phyloP scores from a whole-genome alignment of 2,888 invertebrate species.

The Hemithea aestivaria region DNA sequence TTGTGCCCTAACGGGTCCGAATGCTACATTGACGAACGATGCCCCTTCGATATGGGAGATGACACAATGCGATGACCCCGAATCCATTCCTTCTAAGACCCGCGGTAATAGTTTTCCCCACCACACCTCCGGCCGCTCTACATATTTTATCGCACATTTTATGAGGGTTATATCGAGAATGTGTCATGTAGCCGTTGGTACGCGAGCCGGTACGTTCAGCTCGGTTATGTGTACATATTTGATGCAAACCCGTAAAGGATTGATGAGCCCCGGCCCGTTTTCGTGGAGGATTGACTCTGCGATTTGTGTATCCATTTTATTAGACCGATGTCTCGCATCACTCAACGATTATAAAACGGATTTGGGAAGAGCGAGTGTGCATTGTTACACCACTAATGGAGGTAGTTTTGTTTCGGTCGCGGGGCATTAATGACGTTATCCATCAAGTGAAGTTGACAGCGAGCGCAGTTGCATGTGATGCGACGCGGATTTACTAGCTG shows the following conservation, averaged over 20 bases:
- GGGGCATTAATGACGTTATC: conserved; percentile 63
- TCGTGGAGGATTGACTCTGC: conserved; percentile 43
- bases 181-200: conserved; percentile 56
- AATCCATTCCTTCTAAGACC: conserved; percentile 57
- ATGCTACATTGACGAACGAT: conserved; percentile 57
- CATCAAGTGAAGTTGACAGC: conserved; percentile 61
- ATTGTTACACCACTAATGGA: conserved; percentile 41
- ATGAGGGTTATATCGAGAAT: conserved; percentile 63
- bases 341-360: conserved; percentile 1
- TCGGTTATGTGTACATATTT: conserved; percentile 58
- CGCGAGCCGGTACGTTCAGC: conserved; percentile 28
- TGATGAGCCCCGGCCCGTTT: conserved; percentile 55
- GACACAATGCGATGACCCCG: conserved; percentile 72
- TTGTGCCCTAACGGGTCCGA: conserved; percentile 41
- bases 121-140: conserved; percentile 49
- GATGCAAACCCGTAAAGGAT: conserved; percentile 61
- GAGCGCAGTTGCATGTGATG: conserved; percentile 54
- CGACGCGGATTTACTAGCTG: conserved; percentile 40
- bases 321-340: conserved; percentile 24
- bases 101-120: conserved; percentile 58
- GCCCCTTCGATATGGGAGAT: conserved; percentile 61
- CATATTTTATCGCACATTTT: conserved; percentile 66
- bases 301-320: conserved; percentile 48
- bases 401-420: conserved; percentile 54
- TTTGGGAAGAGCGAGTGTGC: conserved; percentile 25